phyloP scores from a whole-genome alignment of 92 coral and sea anemone species.

The Phenganax subtilis region DNA sequence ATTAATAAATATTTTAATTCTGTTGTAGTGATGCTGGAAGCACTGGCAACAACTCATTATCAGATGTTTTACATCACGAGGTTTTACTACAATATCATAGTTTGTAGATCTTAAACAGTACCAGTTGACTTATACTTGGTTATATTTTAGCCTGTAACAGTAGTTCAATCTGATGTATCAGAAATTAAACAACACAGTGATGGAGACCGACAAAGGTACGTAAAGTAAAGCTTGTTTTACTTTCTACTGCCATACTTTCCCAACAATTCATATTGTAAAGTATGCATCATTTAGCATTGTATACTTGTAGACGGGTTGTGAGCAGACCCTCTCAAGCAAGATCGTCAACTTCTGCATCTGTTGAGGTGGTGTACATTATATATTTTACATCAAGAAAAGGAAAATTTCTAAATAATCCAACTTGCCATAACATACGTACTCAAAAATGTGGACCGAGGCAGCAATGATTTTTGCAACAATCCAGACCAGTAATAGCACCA shows the following conservation, averaged over 20 bases:
- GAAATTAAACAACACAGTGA: conserved; percentile 33
- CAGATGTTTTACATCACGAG: conserved; percentile 33
- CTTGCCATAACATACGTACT: not conserved
- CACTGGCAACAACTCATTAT: conserved; percentile 4
- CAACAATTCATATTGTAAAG: not conserved
- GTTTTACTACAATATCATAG: not conserved
- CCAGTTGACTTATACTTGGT: not conserved
- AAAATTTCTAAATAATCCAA: not conserved
- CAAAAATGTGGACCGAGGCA: too few relatives aligned
- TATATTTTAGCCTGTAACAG: conserved; percentile 24
- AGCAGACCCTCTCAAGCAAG: conserved; percentile 17
- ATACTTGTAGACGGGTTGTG: not conserved
- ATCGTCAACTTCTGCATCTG: conserved; percentile 24
- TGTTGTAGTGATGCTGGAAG: conserved; percentile 32
- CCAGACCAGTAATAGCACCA: too few relatives aligned
- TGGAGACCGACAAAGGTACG: conserved; percentile 31
- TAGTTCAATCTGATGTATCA: conserved; percentile 26
- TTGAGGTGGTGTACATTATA: conserved; percentile 10
- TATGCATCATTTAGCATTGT: not conserved
- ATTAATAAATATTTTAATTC: not conserved
- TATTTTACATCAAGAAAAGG: not conserved
- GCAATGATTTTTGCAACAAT: too few relatives aligned
- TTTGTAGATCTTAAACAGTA: not conserved
- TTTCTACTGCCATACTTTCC: too few relatives aligned
- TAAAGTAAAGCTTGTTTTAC: not conserved